Conservation (phyloP, 2,113 vertebrate species). For the Rostratula benghalensis region DNA sequence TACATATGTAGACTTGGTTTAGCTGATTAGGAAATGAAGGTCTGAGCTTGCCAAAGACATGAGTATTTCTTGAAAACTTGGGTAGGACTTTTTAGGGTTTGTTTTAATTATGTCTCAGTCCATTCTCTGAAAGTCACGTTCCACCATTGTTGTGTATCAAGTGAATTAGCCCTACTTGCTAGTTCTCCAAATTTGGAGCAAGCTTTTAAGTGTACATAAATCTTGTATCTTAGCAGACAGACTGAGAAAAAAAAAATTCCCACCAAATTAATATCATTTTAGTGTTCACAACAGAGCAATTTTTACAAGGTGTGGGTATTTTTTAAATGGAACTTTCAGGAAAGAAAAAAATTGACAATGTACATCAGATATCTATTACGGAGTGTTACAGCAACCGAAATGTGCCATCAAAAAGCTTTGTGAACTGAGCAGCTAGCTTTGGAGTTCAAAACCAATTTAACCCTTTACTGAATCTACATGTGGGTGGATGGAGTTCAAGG, state of each 20-base stretch:
- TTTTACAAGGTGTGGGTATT: background rate
- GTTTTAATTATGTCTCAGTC: background rate
- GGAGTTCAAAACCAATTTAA: background rate
- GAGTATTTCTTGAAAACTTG: background rate
- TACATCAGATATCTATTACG: background rate
- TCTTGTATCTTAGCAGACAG: background rate
- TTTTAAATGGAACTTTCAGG: background rate
- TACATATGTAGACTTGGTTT: background rate
- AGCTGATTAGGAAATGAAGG: background rate
- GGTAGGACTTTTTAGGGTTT: background rate
- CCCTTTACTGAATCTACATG: background rate
- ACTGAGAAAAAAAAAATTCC: background rate
- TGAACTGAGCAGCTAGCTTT: background rate
- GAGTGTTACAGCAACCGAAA: background rate
- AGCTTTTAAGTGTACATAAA: fast-evolving
- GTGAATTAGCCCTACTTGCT: background rate
- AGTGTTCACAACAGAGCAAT: background rate
- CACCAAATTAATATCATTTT: background rate
- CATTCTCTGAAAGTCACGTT: background rate
- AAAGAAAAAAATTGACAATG: background rate
- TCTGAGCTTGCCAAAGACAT: background rate
- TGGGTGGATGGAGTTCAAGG: background rate
- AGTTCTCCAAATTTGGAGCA: background rate
- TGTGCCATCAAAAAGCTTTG: background rate
- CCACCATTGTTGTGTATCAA: background rate